phyloP scores from a whole-genome alignment of 2,113 vertebrate species.

The Sitta europaea region DNA sequence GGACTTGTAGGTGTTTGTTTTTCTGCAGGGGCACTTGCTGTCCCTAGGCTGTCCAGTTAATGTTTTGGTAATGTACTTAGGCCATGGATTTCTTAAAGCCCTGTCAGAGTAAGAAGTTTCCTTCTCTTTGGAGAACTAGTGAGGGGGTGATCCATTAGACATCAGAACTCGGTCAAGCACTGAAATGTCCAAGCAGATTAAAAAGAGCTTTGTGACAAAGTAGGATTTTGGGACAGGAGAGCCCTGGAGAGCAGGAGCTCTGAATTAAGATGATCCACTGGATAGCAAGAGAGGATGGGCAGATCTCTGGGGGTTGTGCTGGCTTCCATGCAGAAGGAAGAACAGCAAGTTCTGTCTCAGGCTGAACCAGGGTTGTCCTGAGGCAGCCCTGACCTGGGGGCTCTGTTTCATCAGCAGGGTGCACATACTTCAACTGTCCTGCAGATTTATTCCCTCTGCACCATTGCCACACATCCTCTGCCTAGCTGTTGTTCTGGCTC shows the following conservation, averaged over 20 bases:
- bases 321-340: neutral
- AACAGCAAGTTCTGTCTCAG: neutral
- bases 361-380: neutral
- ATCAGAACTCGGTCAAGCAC: neutral
- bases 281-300: neutral
- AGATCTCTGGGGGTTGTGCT: neutral
- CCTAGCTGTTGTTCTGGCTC: fast-evolving
- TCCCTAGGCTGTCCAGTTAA: neutral
- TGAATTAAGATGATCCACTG: neutral
- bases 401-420: neutral
- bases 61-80: neutral
- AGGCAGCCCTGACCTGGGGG: neutral
- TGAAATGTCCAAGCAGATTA: neutral
- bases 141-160: neutral
- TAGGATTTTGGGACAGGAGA: neutral
- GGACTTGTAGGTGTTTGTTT: neutral
- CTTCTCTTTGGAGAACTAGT: neutral
- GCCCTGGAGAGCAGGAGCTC: neutral
- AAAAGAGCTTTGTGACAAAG: neutral
- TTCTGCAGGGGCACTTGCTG: neutral
- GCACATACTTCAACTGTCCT: neutral
- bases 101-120: neutral
- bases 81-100: neutral
- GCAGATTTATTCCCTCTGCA: neutral
- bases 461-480: fast-evolving